Base-by-base conservation (phyloP, 2,888 invertebrate species). In the Athalia cordata region DNA sequence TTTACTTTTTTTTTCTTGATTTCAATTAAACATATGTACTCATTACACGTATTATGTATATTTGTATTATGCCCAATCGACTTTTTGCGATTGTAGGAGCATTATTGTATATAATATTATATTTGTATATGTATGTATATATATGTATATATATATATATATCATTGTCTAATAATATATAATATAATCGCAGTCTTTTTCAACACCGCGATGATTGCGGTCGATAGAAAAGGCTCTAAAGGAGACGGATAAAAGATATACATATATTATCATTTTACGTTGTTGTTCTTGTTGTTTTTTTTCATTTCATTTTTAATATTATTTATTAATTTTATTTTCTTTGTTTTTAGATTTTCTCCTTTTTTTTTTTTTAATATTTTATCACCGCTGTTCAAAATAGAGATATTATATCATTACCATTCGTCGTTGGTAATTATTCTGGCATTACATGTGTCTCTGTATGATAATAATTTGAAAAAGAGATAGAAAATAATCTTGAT, bases 61-160 rank as follows among this genome's bases (percentile, higher is more conserved):
- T 13, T 45, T 72, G 13, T 72, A 59, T 72, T 72, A 72, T 59
- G 72, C 59, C 59, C 47, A 52, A 57, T 43, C 57, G 57, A 59
- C 9, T 43, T 47, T 29, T 15, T 6, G 47, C 7, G 13, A 8
- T 47, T 7, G 68, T 43, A 55, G 29, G 29, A 29, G 29, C 29
- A 29, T 29, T 29, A 29, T 29, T 29, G 29, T 29, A 29, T 29
- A 2, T 29, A 29, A 29, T 29, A 29, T 29, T 29, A 29, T 29
- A 29, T 29, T 29, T 29, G 29, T 29, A 29, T 29, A 29, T 29
- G 29, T 29, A n/a, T 55, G 11, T 55, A 7, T 7, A 11, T 55
- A 55, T 55, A 7, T 7, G 4, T 55, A 55, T n/a, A 7, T 29
- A 29, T 29, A 29, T 59, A 72, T 57, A 72, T 64, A 45, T 72